Base-by-base conservation (phyloP, 2,888 invertebrate genomes). In the Trissolcus brochymenae region DNA sequence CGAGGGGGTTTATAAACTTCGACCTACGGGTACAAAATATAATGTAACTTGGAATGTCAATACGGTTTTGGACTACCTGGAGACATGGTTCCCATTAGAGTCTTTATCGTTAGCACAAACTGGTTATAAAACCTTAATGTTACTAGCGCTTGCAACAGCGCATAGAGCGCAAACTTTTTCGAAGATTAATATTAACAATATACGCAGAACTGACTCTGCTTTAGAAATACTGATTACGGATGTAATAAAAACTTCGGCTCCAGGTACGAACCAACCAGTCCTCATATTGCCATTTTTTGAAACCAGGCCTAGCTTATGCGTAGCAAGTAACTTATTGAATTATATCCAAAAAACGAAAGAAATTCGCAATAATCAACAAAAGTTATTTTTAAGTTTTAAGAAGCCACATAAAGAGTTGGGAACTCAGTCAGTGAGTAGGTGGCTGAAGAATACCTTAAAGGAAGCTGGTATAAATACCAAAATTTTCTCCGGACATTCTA, bases 241-340 rank as follows among this genome's bases (percentile, higher is more conserved):
- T 17, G 13, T 50, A 7, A 40, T 79, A 2, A 79, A 77, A 43
- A 77, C 74, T n/a, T 77, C 74, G 14, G 59, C 61, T 4, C 50
- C 50, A 14, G 67, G 70, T 9, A 68, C 43, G 53, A 43, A 50
- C 17, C 76, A 76, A 51, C 71, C 68, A 14, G 29, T 68, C 3
- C 14, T 80, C 13, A 35, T 77, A 13, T 67, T 78, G 13, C 71
- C 64, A 0, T 57, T 57, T 3, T 74, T 61, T 13, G 25, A 43
- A 17, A 17, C 50, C 6, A 59, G 76, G 1, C 53, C 40, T 6
- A 50, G 43, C 1, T 21, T 79, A 16, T 75, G 76, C 7, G 21
- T 66, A 11, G 66, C 66, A n/a, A n/a, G n/a, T n/a, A 57, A 57
- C 13, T 51, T 66, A 25, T 49, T 65, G 19, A 49, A 65, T 46